A percentile compares a stretch with the other conserved stretches of the same genome.
phyloP scores from a whole-genome alignment of 2,888 invertebrate genomes.

The Clepsis dumicolana region DNA sequence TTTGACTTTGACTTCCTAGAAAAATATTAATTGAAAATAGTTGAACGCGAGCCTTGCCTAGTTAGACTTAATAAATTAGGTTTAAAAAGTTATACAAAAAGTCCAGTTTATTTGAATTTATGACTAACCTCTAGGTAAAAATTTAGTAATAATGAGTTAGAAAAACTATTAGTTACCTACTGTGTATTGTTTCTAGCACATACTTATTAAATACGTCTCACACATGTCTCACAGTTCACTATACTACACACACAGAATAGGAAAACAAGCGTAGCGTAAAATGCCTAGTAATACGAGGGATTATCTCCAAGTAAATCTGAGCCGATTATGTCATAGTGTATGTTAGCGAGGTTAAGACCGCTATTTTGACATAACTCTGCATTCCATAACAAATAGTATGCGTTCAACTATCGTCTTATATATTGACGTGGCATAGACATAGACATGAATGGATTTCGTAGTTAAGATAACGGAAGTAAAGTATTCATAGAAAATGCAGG shows the following conservation, averaged over 20 bases:
- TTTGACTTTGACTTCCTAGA: not conserved
- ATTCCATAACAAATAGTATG: not conserved
- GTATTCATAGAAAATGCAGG: too few relatives aligned
- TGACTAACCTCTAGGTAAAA: too few relatives aligned
- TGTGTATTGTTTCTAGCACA: too few relatives aligned
- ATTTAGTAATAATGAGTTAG: too few relatives aligned
- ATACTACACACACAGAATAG: not conserved
- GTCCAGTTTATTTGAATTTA: too few relatives aligned
- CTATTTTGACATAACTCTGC: constrained; percentile 4
- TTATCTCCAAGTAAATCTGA: constrained; percentile 6
- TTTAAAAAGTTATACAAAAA: not conserved
- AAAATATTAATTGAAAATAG: not conserved
- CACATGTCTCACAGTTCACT: not conserved
- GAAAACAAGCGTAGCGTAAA: not conserved
- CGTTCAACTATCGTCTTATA: too few relatives aligned
- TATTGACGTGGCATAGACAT: too few relatives aligned
- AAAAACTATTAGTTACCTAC: too few relatives aligned
- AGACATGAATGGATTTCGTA: too few relatives aligned
- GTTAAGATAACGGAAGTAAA: too few relatives aligned
- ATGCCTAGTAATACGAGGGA: not conserved
- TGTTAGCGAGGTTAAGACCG: not conserved
- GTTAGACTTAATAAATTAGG: not conserved
- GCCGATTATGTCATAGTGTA: not conserved
- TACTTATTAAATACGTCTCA: too few relatives aligned
- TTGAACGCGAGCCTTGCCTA: not conserved